These are phyloP conservation scores for Anomalospiza imberbis DNA, from an alignment of 2,797 vertebrate species.

Conservation along the genomic window DNA sequence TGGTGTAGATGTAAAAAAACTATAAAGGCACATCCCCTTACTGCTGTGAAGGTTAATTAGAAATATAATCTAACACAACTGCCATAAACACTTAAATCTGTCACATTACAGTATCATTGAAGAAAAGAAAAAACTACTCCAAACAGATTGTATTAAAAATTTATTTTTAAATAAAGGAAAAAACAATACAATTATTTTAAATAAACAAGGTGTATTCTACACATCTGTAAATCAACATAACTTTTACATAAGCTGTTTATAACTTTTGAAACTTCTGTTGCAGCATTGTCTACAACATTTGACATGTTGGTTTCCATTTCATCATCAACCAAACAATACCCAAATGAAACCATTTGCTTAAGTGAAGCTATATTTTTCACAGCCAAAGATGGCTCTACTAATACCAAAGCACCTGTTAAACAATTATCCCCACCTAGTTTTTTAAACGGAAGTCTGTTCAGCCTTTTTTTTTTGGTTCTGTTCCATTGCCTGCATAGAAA, in stretches of 20 bases:
- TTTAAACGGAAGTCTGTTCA: slow-evolving; percentile 74
- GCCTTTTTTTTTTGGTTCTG: slow-evolving; percentile 69
- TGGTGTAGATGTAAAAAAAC: background rate
- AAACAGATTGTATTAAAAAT: slow-evolving; percentile 75
- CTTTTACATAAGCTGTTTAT: slow-evolving; percentile 66
- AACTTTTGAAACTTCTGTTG: slow-evolving; percentile 62
- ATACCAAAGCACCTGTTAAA: slow-evolving; percentile 71
- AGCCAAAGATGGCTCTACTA: slow-evolving; percentile 73
- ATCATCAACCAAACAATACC: slow-evolving; percentile 51
- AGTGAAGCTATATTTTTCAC: slow-evolving; percentile 71
- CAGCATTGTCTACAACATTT: slow-evolving; percentile 61
- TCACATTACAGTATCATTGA: background rate
- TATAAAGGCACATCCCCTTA: background rate
- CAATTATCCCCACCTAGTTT: slow-evolving; percentile 71
- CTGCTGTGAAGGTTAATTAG: background rate
- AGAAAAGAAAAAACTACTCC: background rate
- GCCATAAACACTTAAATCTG: background rate
- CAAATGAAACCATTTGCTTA: slow-evolving; percentile 60
- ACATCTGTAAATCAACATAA: slow-evolving; percentile 56
- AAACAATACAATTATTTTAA: slow-evolving; percentile 77
- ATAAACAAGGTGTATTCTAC: slow-evolving; percentile 73
- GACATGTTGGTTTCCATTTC: slow-evolving; percentile 58
- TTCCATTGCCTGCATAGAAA: slow-evolving; percentile 74
- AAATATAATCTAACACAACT: background rate
- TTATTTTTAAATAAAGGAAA: slow-evolving; percentile 77